A percentile compares a stretch with the other conserved stretches of the same genome.
phyloP scores from a whole-genome alignment of 2,888 invertebrate genomes.

The Elegia similella region DNA sequence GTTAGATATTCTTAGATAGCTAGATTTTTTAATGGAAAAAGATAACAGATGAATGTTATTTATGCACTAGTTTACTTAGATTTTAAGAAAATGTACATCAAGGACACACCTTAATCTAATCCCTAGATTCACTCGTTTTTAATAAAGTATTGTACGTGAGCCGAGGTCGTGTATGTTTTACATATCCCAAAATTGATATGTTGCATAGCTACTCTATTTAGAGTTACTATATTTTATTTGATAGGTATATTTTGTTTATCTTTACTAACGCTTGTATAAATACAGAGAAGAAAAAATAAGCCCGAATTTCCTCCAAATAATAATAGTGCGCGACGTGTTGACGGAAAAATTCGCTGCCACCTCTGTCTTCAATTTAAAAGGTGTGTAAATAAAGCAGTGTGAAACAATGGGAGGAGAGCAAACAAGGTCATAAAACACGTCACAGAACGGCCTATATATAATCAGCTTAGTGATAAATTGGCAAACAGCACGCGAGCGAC shows the following conservation, averaged over 20 bases:
- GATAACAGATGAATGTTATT: too few species aligned
- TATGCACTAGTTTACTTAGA: too few species aligned
- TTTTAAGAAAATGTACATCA: too few species aligned
- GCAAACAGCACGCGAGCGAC: slow-evolving; percentile 79
- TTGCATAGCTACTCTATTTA: too few species aligned
- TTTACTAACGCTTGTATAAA: background rate
- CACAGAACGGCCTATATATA: slow-evolving; percentile 76
- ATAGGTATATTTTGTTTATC: background rate
- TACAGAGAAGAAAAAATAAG: slow-evolving; percentile 1
- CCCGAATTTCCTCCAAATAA: slow-evolving; percentile 2
- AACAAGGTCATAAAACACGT: slow-evolving; percentile 77
- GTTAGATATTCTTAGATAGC: too few species aligned
- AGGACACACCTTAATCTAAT: too few species aligned
- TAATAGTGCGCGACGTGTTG: slow-evolving; percentile 29
- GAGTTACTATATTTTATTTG: too few species aligned
- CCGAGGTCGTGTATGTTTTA: too few species aligned
- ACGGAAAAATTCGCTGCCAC: slow-evolving; percentile 31
- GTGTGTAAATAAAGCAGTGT: slow-evolving; percentile 67
- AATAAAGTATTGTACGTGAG: too few species aligned
- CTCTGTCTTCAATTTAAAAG: slow-evolving; percentile 52
- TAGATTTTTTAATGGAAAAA: too few species aligned
- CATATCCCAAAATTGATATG: too few species aligned
- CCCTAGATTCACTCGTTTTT: too few species aligned
- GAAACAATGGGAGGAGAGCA: slow-evolving; percentile 64
- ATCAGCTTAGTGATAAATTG: slow-evolving; percentile 82